These are phyloP conservation scores for Gortyna flavago DNA, from an alignment of 2,888 invertebrate genomes.

Conservation along the genomic window DNA sequence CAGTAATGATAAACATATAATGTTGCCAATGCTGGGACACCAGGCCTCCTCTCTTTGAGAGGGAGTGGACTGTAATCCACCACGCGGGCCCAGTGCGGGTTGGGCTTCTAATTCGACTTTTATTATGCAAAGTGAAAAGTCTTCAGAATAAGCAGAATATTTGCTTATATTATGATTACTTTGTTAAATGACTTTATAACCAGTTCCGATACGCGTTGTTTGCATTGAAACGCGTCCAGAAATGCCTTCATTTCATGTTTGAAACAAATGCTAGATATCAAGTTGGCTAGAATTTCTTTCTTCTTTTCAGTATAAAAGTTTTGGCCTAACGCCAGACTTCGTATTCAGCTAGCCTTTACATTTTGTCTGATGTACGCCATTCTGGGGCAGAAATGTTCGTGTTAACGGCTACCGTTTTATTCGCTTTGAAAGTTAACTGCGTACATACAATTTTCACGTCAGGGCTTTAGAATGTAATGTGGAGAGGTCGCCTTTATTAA, in stretches of 20 bases:
- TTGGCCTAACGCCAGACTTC: slow-evolving; percentile 62
- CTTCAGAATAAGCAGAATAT: background rate
- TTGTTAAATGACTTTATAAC: slow-evolving; percentile 24
- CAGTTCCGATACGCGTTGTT: slow-evolving; percentile 34
- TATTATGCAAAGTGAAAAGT: background rate
- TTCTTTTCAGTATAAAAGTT: slow-evolving; percentile 45
- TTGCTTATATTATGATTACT: background rate
- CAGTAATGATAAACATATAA: too few relatives aligned
- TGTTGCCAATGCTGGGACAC: too few relatives aligned
- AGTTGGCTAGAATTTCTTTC: slow-evolving; percentile 56
- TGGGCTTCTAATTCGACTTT: background rate
- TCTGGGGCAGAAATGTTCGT: slow-evolving; percentile 47
- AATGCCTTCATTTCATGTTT: slow-evolving; percentile 45
- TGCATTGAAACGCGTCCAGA: slow-evolving; percentile 52
- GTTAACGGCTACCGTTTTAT: slow-evolving; percentile 55
- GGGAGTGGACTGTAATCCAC: too few relatives aligned
- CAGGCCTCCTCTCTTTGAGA: too few relatives aligned
- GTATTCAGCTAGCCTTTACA: slow-evolving; percentile 50
- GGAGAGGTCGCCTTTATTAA: slow-evolving; percentile 20
- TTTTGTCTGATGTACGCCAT: slow-evolving; percentile 46
- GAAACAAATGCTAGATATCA: slow-evolving; percentile 49
- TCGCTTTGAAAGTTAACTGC: slow-evolving; percentile 33
- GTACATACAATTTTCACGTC: slow-evolving; percentile 53
- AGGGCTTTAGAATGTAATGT: slow-evolving; percentile 23
- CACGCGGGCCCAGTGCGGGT: too few relatives aligned